Evolutionary conservation across 2,888 invertebrate species (phyloP).

Genomic region (Diabrotica balteata): DNA sequence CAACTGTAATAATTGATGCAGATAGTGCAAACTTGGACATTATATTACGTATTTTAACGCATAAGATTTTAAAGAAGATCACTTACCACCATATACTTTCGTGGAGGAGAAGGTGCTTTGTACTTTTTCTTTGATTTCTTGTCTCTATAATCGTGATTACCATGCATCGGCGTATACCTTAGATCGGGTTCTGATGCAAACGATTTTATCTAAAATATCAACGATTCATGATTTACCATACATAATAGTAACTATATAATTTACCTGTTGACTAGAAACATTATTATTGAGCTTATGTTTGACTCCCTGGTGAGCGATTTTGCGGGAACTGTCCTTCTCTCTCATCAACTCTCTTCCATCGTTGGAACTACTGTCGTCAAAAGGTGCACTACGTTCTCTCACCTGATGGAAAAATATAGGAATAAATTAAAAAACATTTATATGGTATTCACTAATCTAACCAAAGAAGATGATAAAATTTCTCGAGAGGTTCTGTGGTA

Average conservation of each 20-base stretch:
- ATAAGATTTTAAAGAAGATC: constrained; percentile 1
- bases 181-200: constrained; percentile 82
- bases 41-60: background rate
- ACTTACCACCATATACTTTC: constrained; percentile 32
- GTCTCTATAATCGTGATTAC: constrained; percentile 58
- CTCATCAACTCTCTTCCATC: constrained; percentile 40
- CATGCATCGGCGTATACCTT: constrained; percentile 41
- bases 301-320: constrained; percentile 39
- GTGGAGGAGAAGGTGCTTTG: constrained; percentile 74
- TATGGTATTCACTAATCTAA: too few species aligned
- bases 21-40: background rate
- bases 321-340: constrained; percentile 44
- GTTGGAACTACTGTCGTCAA: constrained; percentile 28
- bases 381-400: constrained; percentile 3
- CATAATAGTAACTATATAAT: constrained; percentile 13
- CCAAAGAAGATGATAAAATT: too few species aligned
- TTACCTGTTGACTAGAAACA: constrained; percentile 43
- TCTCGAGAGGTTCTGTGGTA: too few species aligned
- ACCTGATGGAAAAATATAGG: too few species aligned
- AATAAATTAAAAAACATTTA: too few species aligned
- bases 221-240: background rate
- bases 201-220: constrained; percentile 61
- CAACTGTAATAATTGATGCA: too few species aligned
- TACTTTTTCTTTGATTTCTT: constrained; percentile 75
- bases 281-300: constrained; percentile 41